Evolutionary conservation across 2,113 vertebrate genomes (phyloP), one percentile per base, ranked within the genome.

Genomic region (Nettapus auritus): DNA sequence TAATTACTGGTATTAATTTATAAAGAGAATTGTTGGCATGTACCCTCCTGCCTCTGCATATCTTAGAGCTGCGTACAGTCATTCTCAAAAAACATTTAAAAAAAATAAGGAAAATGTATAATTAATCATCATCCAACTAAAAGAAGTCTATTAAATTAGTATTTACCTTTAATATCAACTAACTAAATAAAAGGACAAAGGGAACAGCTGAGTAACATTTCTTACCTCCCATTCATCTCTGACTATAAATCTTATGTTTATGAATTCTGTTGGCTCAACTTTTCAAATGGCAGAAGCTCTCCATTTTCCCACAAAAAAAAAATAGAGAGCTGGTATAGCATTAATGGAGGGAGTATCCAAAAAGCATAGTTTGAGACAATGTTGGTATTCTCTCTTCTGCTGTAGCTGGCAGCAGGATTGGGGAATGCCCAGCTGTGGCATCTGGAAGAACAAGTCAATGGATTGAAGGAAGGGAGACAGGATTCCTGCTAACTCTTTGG

Each of bases 1-100:
- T n/a, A 91, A 91, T 92, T 62, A 76, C 36, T 48, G 70, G 62
- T 75, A 76, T 85, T 92, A 57, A 53, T 93, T 91, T 57, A 62
- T 25, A 57, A 76, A 87, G 70, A 79, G 92, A 92, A 89, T 76
- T 40, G 78, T 42, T 93, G 81, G 78, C 93, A 73, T 92, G 78
- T 91, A 69, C 34, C n/a, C 46, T 94, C 84, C 84, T 91, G 89
- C 84, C 40, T 89, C 63, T 91, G 57, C 2, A 7, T 56, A 90
- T 70, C 34, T 94, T 69, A 76, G 15, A 89, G n/a, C 13, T 48
- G 1, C 1, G 0, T 88, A 75, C 15, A 80, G 59, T 80, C 44
- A 80, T 66, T 80, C 70, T 67, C 66, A 80, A 94, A 79, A 73
- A 16, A 9, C n/a, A n/a, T 80, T 9, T 3, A 71, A 76, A 89